phyloP scores from a whole-genome alignment of 2,113 vertebrate genomes.

The Hippopotamus amphibius region DNA sequence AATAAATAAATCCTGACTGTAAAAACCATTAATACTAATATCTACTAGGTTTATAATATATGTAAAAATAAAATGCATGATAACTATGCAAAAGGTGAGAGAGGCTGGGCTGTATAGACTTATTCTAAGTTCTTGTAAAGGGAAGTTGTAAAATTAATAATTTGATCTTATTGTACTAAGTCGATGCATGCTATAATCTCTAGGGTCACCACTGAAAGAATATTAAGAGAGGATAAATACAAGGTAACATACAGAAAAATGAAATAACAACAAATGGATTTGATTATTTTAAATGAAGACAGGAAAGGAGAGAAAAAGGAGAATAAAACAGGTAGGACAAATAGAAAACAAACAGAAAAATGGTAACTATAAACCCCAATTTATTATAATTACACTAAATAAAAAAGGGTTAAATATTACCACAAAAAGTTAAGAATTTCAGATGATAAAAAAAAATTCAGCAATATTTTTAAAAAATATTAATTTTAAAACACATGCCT shows the following conservation, averaged over 20 bases:
- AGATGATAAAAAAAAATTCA: background rate
- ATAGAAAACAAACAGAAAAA: slow-evolving; percentile 34
- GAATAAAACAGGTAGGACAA: background rate
- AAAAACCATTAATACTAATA: background rate
- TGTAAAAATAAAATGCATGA: background rate
- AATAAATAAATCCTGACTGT: background rate
- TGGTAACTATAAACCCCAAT: background rate
- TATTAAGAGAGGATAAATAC: no score
- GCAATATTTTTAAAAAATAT: background rate
- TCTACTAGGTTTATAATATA: background rate
- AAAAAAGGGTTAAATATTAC: background rate
- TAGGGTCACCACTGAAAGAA: background rate
- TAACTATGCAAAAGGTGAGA: background rate
- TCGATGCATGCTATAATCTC: background rate
- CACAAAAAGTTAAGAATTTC: slow-evolving; percentile 31
- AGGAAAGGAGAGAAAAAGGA: background rate
- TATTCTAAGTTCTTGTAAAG: background rate
- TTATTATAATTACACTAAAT: slow-evolving; percentile 4
- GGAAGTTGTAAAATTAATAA: background rate
- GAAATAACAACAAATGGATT: no score
- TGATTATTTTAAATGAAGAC: background rate
- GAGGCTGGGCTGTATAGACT: background rate
- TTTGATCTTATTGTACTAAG: background rate
- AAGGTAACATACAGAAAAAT: no score
- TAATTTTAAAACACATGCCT: background rate